phyloP scores from a whole-genome alignment of 2,888 invertebrate species.

The Andrena minutula region DNA sequence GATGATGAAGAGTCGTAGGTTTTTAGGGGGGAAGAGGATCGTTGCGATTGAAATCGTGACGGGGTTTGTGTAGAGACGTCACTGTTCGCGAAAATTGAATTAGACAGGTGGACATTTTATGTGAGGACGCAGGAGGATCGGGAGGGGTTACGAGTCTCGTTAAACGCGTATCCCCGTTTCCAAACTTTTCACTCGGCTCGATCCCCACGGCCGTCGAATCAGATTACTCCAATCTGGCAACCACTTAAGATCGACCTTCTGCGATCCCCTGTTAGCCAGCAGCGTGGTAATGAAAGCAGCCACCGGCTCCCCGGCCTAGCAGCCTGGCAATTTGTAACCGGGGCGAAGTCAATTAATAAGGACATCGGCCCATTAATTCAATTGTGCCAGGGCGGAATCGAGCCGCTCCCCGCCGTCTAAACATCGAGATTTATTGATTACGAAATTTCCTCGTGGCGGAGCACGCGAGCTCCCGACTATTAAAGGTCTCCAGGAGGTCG shows the following conservation, averaged over 20 bases:
- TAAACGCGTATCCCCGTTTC: not conserved
- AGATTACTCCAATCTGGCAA: constrained; percentile 1
- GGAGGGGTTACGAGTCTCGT: too few species aligned
- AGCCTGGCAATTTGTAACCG: constrained; percentile 76
- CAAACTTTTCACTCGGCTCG: not conserved
- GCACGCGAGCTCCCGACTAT: constrained; percentile 34
- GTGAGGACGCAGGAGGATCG: too few species aligned
- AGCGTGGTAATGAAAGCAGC: constrained; percentile 57
- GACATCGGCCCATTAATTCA: constrained; percentile 77
- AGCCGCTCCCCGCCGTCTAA: constrained; percentile 8
- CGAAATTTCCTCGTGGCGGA: constrained; percentile 36
- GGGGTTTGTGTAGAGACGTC: not conserved
- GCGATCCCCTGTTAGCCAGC: constrained; percentile 39
- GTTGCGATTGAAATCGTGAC: not conserved
- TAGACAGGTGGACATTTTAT: too few species aligned
- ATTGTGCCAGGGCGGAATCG: constrained; percentile 66
- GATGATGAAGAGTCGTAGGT: not conserved
- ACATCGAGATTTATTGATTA: constrained; percentile 58
- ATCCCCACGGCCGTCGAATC: not conserved
- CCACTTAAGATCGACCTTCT: constrained; percentile 37
- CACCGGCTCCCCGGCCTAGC: constrained; percentile 67
- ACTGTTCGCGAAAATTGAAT: too few species aligned
- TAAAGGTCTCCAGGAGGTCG: constrained; percentile 45
- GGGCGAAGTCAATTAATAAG: constrained; percentile 79
- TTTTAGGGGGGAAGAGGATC: not conserved